Base-by-base conservation (phyloP, 2,797 vertebrate genomes). In the Catostomus latipinnis region DNA sequence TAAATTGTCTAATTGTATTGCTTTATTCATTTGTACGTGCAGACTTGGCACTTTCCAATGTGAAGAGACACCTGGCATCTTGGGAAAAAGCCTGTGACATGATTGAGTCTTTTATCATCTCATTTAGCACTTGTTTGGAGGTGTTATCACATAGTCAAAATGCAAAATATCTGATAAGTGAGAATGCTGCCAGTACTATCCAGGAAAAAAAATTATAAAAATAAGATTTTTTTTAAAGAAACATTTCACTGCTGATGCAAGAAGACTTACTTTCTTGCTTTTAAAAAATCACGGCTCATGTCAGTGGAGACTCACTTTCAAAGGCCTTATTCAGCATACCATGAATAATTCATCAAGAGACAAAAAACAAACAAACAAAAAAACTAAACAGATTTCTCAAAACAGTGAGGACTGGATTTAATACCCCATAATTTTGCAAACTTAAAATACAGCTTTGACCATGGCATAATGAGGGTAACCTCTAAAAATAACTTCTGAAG, bases 311-410 rank as follows among this genome's bases (percentile, higher is more conserved):
- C 49, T 22, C 22, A 46, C 49, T 79, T 84, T 82, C 83, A 80
- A 82, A 85, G 73, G 74, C 76, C 74, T 52, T 67, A 61, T 82
- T 85, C 81, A 62, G 83, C 72, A 75, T 61, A 43, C 14, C 48
- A 82, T 85, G 81, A 85, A 85, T 85, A 76, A 85, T 85, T 85
- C 73, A 85, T 76, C 78, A 72, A 34, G 62, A 72, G 67, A 83
- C 85, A 70, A 61, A 81, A 75, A 90, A 88, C 62, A 79, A 34
- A 34, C 2, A 34, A 34, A 34, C 34, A 34, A 34, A 34, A 22
- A 34, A 34, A 34, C 34, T 3, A 34, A 34, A 34, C 68, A 80
- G 70, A 84, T 78, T 84, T 82, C 57, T 81, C 72, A 79, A 82
- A 84, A 82, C 74, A 78, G 76, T 60, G 75, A 75, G 76, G 83